Base-by-base conservation (phyloP, 2,797 vertebrate species). In the Syngnathus rostellatus region DNA sequence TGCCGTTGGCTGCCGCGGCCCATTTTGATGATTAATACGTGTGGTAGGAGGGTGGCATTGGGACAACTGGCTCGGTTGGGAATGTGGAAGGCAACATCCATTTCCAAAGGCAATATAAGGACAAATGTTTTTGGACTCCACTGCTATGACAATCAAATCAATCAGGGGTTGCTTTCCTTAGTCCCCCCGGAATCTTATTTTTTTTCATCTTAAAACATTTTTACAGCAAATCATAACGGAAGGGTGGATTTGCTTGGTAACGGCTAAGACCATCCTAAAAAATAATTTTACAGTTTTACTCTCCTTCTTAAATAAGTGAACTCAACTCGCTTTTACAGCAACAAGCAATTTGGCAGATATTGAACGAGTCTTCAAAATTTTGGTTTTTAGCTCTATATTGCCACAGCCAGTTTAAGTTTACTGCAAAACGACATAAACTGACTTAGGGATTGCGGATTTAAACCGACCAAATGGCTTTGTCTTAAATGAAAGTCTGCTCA, bases 1-100 rank as follows among this genome's bases (percentile, higher is more conserved):
- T 84, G 78, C 75, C 51, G 85, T 84, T 88, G 82, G 83, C 83
- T 73, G 70, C 73, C 58, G 3, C 64, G 38, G 75, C 58, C 79
- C 78, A 31, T 80, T 82, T 77, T 78, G 77, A 71, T 78, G 67
- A 74, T 83, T 82, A 82, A 84, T 81, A 72, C 65, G 72, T 65
- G 62, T 17, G 40, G 71, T 79, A 68, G 70, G 51, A 71, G 80
- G 78, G 83, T 85, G 80, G 79, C 79, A 78, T 37, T 41, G 65
- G 72, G 82, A 86, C 74, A 83, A 81, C 72, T 72, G 69, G 71
- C 76, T 76, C 23, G 66, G 74, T 68, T 69, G 69, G 63, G 68
- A 77, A 63, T 55, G 60, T 45, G 21, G 12, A 45, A 45, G 60
- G 60, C 40, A 41, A 61, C 39, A 45, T 62, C 10, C 12, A 45